A percentile compares a stretch with the other conserved stretches of the same genome.
Conservation (phyloP, 2,888 invertebrate genomes). For the Iphiclides podalirius region DNA sequence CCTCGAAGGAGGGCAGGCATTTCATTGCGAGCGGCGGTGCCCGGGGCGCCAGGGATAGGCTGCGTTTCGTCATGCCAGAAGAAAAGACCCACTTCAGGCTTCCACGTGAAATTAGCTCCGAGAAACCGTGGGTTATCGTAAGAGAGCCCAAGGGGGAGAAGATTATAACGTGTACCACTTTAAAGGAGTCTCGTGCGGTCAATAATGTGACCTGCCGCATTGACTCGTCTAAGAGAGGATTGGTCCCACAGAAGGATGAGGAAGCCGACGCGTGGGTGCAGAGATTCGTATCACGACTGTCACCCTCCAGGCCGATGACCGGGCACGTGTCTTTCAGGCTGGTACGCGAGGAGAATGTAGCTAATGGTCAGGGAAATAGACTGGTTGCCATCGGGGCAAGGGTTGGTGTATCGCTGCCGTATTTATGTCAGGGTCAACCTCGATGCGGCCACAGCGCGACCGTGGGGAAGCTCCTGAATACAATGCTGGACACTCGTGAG, state of each 20-base stretch:
- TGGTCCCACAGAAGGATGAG: conserved; percentile 84
- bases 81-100: conserved; percentile 83
- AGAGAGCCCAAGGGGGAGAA: conserved; percentile 88
- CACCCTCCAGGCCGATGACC: conserved; percentile 83
- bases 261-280: conserved; percentile 87
- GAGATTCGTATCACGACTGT: conserved; percentile 83
- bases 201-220: conserved; percentile 90
- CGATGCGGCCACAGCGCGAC: conserved; percentile 82
- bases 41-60: conserved; percentile 85
- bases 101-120: conserved; percentile 85
- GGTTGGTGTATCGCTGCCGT: conserved; percentile 89
- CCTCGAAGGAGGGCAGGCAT: conserved; percentile 81
- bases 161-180: conserved; percentile 89
- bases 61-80: conserved; percentile 85
- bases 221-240: conserved; percentile 82
- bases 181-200: conserved; percentile 88
- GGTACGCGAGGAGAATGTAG: conserved; percentile 79
- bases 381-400: conserved; percentile 81
- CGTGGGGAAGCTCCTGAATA: conserved; percentile 82
- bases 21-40: conserved; percentile 88
- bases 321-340: conserved; percentile 90
- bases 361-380: conserved; percentile 59
- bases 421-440: conserved; percentile 86
- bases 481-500: conserved; percentile 88
- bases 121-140: conserved; percentile 88